A percentile compares a stretch with the other conserved stretches of the same genome.
These are phyloP conservation scores for Chelonoidis abingdonii DNA, from an alignment of 2,113 vertebrate genomes.

Conservation along the genomic window DNA sequence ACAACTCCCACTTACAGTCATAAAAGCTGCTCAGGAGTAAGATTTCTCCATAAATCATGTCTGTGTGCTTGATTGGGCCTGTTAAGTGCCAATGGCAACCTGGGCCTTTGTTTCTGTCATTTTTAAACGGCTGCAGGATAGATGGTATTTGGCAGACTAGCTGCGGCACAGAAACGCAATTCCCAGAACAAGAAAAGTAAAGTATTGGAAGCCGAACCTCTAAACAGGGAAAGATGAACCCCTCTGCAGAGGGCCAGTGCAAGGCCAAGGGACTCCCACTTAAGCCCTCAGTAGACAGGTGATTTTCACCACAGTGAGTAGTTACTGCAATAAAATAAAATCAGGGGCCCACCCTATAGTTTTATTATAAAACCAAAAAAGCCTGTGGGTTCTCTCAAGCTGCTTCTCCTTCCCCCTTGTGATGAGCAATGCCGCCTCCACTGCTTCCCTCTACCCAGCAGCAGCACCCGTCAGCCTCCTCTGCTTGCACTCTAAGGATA, in stretches of 20 bases:
- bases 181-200: background rate
- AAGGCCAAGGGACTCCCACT: background rate
- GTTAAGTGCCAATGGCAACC: background rate
- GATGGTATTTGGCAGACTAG: background rate
- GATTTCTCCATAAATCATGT: fast-evolving
- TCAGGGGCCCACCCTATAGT: background rate
- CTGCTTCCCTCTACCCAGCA: background rate
- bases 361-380: background rate
- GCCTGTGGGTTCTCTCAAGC: background rate
- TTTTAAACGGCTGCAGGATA: background rate
- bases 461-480: background rate
- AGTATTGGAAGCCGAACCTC: fast-evolving
- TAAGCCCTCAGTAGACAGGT: background rate
- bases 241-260: background rate
- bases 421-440: background rate
- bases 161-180: background rate
- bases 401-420: background rate
- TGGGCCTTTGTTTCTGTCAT: background rate
- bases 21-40: background rate
- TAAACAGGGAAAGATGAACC: fast-evolving
- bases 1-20: background rate
- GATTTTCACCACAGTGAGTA: background rate
- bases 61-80: background rate
- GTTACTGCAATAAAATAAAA: background rate
- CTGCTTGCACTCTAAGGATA: background rate